phyloP scores from a whole-genome alignment of 2,113 vertebrate genomes.

The Phylloscopus trochiloides region DNA sequence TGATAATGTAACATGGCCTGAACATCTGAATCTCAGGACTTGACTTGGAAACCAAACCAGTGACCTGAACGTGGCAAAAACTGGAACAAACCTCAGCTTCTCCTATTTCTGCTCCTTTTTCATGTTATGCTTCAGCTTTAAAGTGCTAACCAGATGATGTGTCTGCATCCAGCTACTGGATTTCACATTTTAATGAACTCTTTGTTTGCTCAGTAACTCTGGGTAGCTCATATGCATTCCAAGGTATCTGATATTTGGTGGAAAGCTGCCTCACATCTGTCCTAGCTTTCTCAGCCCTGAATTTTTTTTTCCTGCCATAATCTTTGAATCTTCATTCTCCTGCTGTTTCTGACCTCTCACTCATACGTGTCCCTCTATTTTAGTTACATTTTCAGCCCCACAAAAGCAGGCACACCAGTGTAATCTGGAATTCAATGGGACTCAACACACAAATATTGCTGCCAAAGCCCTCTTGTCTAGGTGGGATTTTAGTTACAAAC shows the following conservation, averaged over 20 bases:
- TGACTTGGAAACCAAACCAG: not conserved
- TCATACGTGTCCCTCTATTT: fast-evolving
- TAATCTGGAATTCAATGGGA: not conserved
- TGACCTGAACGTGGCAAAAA: not conserved
- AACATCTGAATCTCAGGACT: not conserved
- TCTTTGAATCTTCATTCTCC: not conserved
- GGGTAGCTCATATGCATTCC: fast-evolving
- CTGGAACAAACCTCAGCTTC: not conserved
- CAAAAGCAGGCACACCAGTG: not conserved
- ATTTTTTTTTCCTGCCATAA: not conserved
- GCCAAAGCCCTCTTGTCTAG: not conserved
- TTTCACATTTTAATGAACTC: not conserved
- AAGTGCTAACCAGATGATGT: not conserved
- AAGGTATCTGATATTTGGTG: not conserved
- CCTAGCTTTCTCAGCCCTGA: not conserved
- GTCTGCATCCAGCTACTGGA: not conserved
- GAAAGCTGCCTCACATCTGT: not conserved
- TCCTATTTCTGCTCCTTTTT: not conserved
- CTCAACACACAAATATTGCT: fast-evolving
- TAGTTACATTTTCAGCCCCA: not conserved
- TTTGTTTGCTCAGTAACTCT: not conserved
- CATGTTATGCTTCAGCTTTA: not conserved
- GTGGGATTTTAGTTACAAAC: not conserved
- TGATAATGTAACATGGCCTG: not conserved
- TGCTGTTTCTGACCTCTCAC: not conserved